Evolutionary conservation across 2,797 vertebrate species (phyloP).

Genomic region (Notolepis coatsorum): DNA sequence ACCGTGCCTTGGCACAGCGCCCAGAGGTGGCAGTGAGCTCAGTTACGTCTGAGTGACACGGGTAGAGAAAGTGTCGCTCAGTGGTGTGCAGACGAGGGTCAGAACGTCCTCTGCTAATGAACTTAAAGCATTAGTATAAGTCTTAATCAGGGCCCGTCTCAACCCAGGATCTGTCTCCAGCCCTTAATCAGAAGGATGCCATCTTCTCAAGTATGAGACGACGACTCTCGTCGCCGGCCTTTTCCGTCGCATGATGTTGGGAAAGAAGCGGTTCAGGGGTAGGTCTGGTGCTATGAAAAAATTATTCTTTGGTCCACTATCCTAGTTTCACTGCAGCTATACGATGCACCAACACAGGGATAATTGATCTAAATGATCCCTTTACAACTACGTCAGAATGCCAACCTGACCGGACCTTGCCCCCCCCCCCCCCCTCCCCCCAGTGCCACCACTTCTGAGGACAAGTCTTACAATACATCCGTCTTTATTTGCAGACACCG

Average conservation of each 20-base stretch:
- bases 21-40: no score
- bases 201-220: slow-evolving; percentile 19
- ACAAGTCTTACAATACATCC: not conserved
- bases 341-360: not conserved
- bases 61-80: no score
- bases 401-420: not conserved
- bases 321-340: not conserved
- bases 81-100: slow-evolving; percentile 41
- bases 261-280: not conserved
- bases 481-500: slow-evolving; percentile 57
- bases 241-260: slow-evolving; percentile 26
- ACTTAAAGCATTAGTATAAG: slow-evolving; percentile 72
- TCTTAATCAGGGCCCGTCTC: slow-evolving; percentile 58
- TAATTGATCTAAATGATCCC: not conserved
- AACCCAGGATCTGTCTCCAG: slow-evolving; percentile 43
- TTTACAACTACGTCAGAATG: not conserved
- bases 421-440: not conserved
- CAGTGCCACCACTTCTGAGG: not conserved
- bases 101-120: slow-evolving; percentile 69
- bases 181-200: slow-evolving; percentile 39
- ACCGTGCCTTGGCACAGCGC: no score
- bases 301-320: slow-evolving; percentile 2
- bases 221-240: slow-evolving; percentile 32
- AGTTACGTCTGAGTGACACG: no score
- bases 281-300: not conserved